A percentile compares a stretch with the other conserved stretches of the same genome.
phyloP scores from a whole-genome alignment of 2,797 vertebrate species.

The Parotocinclus haroldoi region DNA sequence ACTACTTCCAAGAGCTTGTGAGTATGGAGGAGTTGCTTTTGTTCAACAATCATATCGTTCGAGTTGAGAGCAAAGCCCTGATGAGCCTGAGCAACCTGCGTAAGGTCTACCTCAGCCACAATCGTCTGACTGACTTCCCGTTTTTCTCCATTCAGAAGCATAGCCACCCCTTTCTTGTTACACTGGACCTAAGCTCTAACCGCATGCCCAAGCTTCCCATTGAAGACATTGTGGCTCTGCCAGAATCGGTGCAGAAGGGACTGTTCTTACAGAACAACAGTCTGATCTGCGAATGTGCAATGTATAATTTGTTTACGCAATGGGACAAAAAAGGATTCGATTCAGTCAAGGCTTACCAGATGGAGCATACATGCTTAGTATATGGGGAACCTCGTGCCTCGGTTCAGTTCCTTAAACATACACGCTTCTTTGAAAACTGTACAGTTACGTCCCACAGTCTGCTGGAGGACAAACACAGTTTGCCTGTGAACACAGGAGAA shows the following conservation, averaged over 20 bases:
- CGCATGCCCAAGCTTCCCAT: constrained; percentile 74
- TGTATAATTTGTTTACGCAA: constrained; percentile 76
- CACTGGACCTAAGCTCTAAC: constrained; percentile 89
- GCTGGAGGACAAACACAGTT: constrained; percentile 49
- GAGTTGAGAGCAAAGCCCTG: constrained; percentile 76
- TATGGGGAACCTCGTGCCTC: constrained; percentile 69
- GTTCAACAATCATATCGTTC: constrained; percentile 81
- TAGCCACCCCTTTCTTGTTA: constrained; percentile 69
- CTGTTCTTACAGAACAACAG: constrained; percentile 94
- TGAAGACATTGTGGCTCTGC: constrained; percentile 70
- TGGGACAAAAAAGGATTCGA: constrained; percentile 78
- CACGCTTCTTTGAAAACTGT: constrained; percentile 79
- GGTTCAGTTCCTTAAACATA: constrained; percentile 78
- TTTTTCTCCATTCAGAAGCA: constrained; percentile 78
- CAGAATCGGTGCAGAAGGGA: constrained; percentile 72
- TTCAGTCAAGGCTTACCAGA: constrained; percentile 74
- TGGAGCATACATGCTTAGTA: constrained; percentile 78
- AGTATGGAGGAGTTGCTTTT: constrained; percentile 83
- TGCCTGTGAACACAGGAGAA: constrained; percentile 61
- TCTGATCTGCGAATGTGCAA: constrained; percentile 80
- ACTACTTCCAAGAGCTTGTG: constrained; percentile 76
- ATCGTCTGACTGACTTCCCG: constrained; percentile 82
- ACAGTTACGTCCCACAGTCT: constrained; percentile 35
- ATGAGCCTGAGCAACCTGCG: constrained; percentile 66
- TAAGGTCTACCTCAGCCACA: constrained; percentile 87